These are phyloP conservation scores for Coturnix japonica DNA, from an alignment of 2,113 vertebrate genomes.

Conservation along the genomic window DNA sequence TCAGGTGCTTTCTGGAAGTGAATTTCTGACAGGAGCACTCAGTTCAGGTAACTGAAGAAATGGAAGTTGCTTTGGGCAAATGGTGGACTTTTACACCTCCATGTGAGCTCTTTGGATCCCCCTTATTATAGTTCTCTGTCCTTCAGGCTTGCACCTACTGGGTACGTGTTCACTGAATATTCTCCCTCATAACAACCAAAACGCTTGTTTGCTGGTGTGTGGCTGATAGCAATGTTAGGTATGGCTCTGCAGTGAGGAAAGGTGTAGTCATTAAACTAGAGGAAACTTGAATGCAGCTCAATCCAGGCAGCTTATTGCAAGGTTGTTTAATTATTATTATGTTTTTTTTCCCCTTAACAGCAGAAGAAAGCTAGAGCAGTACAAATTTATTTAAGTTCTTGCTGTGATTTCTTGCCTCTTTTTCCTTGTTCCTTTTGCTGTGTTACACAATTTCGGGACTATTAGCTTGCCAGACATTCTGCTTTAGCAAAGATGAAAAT, in stretches of 20 bases:
- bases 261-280: conserved; percentile 35
- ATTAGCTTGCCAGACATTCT: background rate
- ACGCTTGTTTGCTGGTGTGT: background rate
- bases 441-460: background rate
- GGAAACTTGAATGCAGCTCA: background rate
- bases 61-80: background rate
- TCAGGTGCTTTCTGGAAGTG: background rate
- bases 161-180: background rate
- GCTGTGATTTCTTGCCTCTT: background rate
- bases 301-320: conserved; percentile 41
- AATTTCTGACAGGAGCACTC: background rate
- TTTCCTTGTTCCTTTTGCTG: accelerated
- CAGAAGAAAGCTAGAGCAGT: background rate
- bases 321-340: background rate
- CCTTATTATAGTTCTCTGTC: background rate
- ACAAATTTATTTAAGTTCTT: background rate
- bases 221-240: conserved; percentile 11
- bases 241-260: conserved; percentile 38
- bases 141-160: background rate
- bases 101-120: background rate
- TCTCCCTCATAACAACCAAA: background rate
- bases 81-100: background rate
- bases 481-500: background rate
- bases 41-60: background rate
- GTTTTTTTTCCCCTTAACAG: background rate